Evolutionary conservation across 2,888 invertebrate species (phyloP), one percentile per base, ranked within the genome.

Genomic region (Mythimna vitellina): DNA sequence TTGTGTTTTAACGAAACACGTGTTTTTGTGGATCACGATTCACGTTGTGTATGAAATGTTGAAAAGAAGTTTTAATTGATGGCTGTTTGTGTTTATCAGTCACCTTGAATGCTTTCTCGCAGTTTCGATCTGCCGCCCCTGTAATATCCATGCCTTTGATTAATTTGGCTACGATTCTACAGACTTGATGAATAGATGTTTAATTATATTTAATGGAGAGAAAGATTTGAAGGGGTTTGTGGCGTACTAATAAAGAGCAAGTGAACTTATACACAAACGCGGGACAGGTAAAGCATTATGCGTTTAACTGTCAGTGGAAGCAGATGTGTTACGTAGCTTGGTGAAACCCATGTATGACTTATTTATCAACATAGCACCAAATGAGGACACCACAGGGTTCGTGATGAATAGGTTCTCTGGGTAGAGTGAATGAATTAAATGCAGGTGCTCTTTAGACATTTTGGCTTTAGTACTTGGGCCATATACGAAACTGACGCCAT

Each of bases 61-160:
- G 38, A 56, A 66, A 42, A 56, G n/a, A 79, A 61, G 54, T 81
- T 76, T 68, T 79, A 68, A 80, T 81, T 77, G 77, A 77, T 65
- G 17, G 12, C 35, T 80, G 66, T 81, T 73, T 81, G 69, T 70
- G 63, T 81, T 72, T 76, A 63, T 42, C 65, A n/a, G 62, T 63
- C 20, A 61, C 66, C 60, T 78, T 68, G 64, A 80, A 73, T 25
- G 46, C 49, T 63, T 42, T 58, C 42, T 56, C 46, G 38, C 42
- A 65, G 53, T 58, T 58, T 62, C 53, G 29, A 69, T 65, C 54
- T 9, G 20, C 8, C 53, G 3, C 46, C 51, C 51, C n/a, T 65
- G n/a, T 51, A 54, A 51, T 65, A 78, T 38, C 14, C 12, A 38
- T 38, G 46, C 22, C 25, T 54, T 54, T 78, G 46, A 78, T 58